Base-by-base conservation (phyloP, 2,113 vertebrate species). In the Mobula birostris region DNA sequence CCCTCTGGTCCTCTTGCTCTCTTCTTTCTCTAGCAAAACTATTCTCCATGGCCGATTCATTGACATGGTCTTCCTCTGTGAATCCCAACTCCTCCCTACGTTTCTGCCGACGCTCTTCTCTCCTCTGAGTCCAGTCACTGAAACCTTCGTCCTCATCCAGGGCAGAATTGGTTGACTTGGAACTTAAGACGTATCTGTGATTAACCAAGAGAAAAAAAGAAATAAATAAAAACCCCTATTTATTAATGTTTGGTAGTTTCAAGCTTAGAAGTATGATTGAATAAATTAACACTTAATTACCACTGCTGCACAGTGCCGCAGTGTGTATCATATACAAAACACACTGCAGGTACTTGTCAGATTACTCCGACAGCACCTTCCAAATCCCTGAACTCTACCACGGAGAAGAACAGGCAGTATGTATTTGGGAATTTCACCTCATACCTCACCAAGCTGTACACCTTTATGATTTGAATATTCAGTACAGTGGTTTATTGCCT, bases 61-160 rank as follows among this genome's bases (percentile, higher is more conserved):
- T 29, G 76, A 94, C 94, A 9, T 94, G 94, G 32, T 95, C 95
- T 1, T 95, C 94, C 9, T 95, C 95, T 77, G 93, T 95, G n/a
- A 56, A 90, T 78, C 83, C 78, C 2, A 95, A 96, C 92, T 97
- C 95, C 0, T 87, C 76, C 90, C 95, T 97, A 2, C 95, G 96
- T 94, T 94, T 96, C 95, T 96, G 97, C 21, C 94, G 97, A 40
- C 95, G 96, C 85, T 95, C 97, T 95, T 97, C 97, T 0, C 97
- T 72, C 94, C 97, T 98, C 95, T 98, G 98, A 70, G 97, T 97
- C 98, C 98, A 98, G 96, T 98, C 98, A 0, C 98, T 97, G 95
- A 99, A 99, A 2, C 98, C 98, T 94, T 99, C 98, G 0, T 99
- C 98, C 92, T 99, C 98, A 11, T 99, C 98, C 95, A 97, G 95